Evolutionary conservation across 1,140 invertebrate species (phyloP).

Genomic region (Caenorhabditis inopinata): DNA sequence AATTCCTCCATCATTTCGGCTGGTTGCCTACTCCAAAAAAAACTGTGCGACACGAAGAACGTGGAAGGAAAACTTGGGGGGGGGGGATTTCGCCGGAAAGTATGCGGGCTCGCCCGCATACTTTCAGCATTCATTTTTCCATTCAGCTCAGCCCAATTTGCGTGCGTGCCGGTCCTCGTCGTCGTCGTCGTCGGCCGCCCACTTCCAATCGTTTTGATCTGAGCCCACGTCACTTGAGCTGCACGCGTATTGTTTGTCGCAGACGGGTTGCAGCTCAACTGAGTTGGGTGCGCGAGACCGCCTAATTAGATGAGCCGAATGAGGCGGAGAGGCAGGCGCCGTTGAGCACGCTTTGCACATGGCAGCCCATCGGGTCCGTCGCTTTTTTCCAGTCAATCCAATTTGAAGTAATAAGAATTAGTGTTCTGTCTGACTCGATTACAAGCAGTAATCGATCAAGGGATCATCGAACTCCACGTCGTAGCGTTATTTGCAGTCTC

Average conservation of each 20-base stretch:
- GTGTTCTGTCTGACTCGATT: too few relatives aligned
- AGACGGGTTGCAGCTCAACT: neutral
- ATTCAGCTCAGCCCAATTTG: slow-evolving; percentile 30
- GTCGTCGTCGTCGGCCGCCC: neutral
- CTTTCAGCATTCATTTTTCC: slow-evolving; percentile 31
- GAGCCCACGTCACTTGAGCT: slow-evolving; percentile 24
- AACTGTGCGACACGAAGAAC: slow-evolving; percentile 20
- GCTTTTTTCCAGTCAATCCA: neutral
- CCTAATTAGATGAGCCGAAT: slow-evolving; percentile 18
- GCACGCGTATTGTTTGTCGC: neutral
- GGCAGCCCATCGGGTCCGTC: neutral
- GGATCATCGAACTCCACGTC: too few relatives aligned
- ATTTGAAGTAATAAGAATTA: neutral
- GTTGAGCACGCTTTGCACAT: neutral
- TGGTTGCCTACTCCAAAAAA: too few relatives aligned
- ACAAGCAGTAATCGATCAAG: too few relatives aligned
- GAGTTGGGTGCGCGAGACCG: neutral
- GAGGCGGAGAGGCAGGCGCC: neutral
- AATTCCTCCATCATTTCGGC: too few relatives aligned
- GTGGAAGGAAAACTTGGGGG: neutral
- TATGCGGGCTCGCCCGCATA: neutral
- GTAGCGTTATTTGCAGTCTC: neutral
- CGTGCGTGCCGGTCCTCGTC: neutral
- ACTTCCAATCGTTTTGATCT: slow-evolving; percentile 12
- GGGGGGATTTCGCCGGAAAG: neutral